phyloP scores from a whole-genome alignment of 2,888 invertebrate species.

The Polia nebulosa region DNA sequence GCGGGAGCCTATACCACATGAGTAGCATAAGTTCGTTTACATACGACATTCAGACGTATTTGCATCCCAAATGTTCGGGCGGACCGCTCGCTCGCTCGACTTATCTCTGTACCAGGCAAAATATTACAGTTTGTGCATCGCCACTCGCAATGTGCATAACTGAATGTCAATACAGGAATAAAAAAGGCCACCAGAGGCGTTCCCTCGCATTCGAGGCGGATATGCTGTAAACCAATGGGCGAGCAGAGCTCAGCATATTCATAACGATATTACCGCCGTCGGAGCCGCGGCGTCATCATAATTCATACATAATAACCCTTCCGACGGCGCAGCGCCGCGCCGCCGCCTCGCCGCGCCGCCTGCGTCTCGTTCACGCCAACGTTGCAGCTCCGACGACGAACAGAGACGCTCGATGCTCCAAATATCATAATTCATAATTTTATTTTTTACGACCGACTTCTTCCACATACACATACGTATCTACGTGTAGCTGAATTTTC shows the following conservation, averaged over 20 bases:
- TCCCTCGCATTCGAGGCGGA: slow-evolving; percentile 88
- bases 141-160: slow-evolving; percentile 89
- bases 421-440: slow-evolving; percentile 91
- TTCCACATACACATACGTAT: slow-evolving; percentile 67
- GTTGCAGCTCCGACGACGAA: slow-evolving; percentile 73
- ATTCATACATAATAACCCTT: slow-evolving; percentile 92
- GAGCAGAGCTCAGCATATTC: slow-evolving; percentile 89
- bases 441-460: slow-evolving; percentile 81
- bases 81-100: slow-evolving; percentile 85
- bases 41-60: slow-evolving; percentile 89
- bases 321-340: slow-evolving; percentile 83
- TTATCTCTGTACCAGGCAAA: slow-evolving; percentile 87
- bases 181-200: slow-evolving; percentile 90
- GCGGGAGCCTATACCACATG: slow-evolving; percentile 88
- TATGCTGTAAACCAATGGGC: slow-evolving; percentile 89
- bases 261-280: slow-evolving; percentile 91
- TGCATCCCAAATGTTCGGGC: slow-evolving; percentile 90
- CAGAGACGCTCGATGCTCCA: slow-evolving; percentile 83
- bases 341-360: slow-evolving; percentile 77
- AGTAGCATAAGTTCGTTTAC: slow-evolving; percentile 90
- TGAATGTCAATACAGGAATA: slow-evolving; percentile 90
- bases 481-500: slow-evolving; percentile 75
- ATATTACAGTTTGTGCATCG: slow-evolving; percentile 90
- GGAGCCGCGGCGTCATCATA: slow-evolving; percentile 90
- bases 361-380: slow-evolving; percentile 83